These are phyloP conservation scores for Calliphora vicina DNA, from an alignment of 1,140 invertebrate genomes.

Conservation along the genomic window DNA sequence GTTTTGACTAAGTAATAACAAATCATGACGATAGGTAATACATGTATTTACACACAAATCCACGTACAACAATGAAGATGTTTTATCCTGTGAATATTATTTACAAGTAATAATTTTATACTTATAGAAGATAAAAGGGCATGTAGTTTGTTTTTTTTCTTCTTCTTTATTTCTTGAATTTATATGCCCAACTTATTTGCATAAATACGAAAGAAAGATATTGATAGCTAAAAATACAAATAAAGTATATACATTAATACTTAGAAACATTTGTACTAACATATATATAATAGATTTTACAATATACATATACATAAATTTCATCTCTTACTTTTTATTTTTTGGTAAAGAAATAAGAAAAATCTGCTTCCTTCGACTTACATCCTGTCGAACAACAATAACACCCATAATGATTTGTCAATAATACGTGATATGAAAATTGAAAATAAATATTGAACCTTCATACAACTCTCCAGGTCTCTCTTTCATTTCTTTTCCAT, in stretches of 20 bases:
- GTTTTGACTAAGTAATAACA: too few species aligned
- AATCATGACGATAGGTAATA: too few species aligned
- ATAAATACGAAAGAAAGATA: not conserved
- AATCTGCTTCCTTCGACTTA: conserved; percentile 11
- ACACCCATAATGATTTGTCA: conserved; percentile 33
- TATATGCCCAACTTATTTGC: conserved; percentile 13
- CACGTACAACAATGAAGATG: not conserved
- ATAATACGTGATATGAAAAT: conserved; percentile 31
- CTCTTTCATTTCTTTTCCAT: not conserved
- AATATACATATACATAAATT: too few species aligned
- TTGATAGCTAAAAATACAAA: not conserved
- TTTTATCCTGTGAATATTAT: not conserved
- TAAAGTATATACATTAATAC: too few species aligned
- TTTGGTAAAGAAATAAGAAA: not conserved
- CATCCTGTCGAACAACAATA: conserved; percentile 33
- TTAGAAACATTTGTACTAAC: too few species aligned
- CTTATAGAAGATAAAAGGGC: not conserved
- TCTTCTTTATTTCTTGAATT: not conserved
- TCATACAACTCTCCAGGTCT: not conserved
- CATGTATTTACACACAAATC: too few species aligned
- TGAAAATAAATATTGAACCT: conserved; percentile 17
- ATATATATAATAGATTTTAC: too few species aligned
- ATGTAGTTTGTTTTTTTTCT: not conserved
- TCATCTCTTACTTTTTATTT: not conserved
- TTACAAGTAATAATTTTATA: not conserved